Percentiles rank a stretch among this genome's conserved stretches.
phyloP scores from a whole-genome alignment of 2,113 vertebrate species.

The Argyrosomus japonicus region DNA sequence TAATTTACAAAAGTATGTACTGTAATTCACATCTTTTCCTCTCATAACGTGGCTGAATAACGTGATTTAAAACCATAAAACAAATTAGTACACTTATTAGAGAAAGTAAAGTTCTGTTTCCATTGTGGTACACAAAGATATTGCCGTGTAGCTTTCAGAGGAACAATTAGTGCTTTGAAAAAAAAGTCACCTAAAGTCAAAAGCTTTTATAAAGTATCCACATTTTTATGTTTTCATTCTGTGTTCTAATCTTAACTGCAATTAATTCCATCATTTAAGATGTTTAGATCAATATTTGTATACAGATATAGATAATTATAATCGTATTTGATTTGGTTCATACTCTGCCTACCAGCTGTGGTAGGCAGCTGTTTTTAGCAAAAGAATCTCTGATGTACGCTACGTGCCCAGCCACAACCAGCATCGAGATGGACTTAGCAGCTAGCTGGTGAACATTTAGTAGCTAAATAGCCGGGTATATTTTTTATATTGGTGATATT shows the following conservation, averaged over 20 bases:
- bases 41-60: conserved; percentile 15
- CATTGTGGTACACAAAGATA: neutral
- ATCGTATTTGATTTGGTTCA: neutral
- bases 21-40: conserved; percentile 1
- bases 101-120: neutral
- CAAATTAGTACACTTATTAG: neutral
- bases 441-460: neutral
- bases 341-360: neutral
- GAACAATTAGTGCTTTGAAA: neutral
- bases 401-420: neutral
- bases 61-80: conserved; percentile 2
- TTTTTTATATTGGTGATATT: too few relatives aligned
- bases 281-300: neutral
- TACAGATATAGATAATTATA: neutral
- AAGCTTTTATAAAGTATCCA: too few relatives aligned
- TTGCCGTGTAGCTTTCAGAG: neutral
- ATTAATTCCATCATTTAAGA: neutral
- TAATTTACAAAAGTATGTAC: conserved; percentile 31
- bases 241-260: neutral
- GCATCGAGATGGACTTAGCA: neutral
- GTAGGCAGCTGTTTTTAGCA: too few relatives aligned
- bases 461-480: too few relatives aligned
- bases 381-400: neutral
- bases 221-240: neutral
- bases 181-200: neutral